phyloP scores from a whole-genome alignment of 2,888 invertebrate genomes.

The Tetragnatha montana region DNA sequence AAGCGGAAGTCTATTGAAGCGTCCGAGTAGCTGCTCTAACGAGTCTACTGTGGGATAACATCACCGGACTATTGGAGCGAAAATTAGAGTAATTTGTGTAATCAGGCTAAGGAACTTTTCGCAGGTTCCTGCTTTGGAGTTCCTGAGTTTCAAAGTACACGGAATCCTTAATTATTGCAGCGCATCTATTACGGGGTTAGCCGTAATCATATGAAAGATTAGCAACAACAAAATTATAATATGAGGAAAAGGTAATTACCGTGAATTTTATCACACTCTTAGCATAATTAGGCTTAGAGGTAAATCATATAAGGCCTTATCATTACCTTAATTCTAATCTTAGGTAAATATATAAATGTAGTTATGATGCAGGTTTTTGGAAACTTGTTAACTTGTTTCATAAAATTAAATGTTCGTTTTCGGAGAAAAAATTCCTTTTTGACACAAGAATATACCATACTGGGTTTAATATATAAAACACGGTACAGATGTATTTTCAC shows the following conservation, averaged over 20 bases:
- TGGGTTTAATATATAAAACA: no score
- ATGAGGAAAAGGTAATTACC: background rate
- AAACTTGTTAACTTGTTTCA: no score
- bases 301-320: background rate
- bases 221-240: background rate
- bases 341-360: background rate
- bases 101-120: constrained; percentile 1
- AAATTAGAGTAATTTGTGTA: constrained; percentile 22
- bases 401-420: no score
- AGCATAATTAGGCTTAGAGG: background rate
- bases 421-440: no score
- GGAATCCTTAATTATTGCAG: background rate
- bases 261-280: background rate
- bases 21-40: constrained; percentile 1
- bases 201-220: background rate
- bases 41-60: background rate
- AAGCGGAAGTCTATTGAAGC: background rate
- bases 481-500: no score
- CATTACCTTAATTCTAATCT: background rate
- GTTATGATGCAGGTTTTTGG: no score
- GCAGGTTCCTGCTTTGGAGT: background rate
- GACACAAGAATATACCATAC: no score
- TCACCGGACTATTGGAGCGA: constrained; percentile 5
- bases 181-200: background rate
- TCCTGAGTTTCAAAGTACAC: background rate